A percentile compares a stretch with the other conserved stretches of the same genome.
phyloP scores from a whole-genome alignment of 35 echinoderm and acorn worm genomes.

The Heliocidaris erythrogramma region DNA sequence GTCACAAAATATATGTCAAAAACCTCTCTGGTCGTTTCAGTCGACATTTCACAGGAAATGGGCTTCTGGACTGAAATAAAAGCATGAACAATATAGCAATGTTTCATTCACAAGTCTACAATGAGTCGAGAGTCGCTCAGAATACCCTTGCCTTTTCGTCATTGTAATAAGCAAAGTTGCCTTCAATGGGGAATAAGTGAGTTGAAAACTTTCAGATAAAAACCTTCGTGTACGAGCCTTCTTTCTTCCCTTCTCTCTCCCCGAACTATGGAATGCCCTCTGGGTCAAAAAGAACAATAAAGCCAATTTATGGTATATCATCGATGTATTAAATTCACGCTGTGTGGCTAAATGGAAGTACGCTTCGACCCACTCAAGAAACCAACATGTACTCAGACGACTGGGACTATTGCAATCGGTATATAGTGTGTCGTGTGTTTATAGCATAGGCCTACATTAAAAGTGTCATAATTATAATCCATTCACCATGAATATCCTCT shows the following conservation, averaged over 20 bases:
- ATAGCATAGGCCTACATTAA: not conserved
- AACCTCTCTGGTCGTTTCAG: not conserved
- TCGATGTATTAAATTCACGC: constrained; percentile 39
- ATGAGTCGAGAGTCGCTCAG: not conserved
- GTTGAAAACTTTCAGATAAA: not conserved
- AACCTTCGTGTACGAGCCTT: not conserved
- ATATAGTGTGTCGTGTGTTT: not conserved
- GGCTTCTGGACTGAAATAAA: not conserved
- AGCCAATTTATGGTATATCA: constrained; percentile 50
- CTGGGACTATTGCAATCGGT: not conserved
- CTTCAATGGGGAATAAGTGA: not conserved
- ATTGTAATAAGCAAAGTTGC: not conserved
- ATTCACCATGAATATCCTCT: too few relatives aligned
- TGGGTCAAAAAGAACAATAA: constrained; percentile 54
- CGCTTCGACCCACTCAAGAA: not conserved
- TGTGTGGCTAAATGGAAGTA: constrained; percentile 31
- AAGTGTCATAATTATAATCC: too few relatives aligned
- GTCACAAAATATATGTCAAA: constrained; percentile 5
- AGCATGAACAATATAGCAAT: not conserved
- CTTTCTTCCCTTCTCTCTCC: not conserved
- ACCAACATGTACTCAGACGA: not conserved
- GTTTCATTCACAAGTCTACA: not conserved
- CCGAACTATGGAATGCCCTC: constrained; percentile 42
- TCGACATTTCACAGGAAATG: not conserved
- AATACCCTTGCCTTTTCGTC: not conserved